Conservation (phyloP, 2,113 vertebrate species). For the Thomomys bottae region DNA sequence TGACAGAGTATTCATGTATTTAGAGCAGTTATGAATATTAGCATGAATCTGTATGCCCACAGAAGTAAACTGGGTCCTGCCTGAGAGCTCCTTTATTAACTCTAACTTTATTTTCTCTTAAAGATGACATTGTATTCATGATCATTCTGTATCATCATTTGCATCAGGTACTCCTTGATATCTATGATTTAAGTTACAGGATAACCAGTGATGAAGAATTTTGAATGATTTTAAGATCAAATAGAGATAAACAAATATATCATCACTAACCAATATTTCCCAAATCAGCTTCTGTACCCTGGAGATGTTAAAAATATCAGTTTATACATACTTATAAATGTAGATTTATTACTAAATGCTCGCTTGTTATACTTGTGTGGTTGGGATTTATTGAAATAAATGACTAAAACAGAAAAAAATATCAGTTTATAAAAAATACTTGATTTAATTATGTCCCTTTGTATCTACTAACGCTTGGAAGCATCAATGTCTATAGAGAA, state of each 20-base stretch:
- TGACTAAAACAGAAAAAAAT: too few species aligned
- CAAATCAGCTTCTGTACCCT: not conserved
- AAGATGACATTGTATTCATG: not conserved
- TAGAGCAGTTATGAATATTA: constrained; percentile 61
- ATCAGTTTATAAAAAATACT: not conserved
- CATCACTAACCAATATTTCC: not conserved
- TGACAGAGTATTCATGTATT: constrained; percentile 72
- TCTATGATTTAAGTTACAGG: not conserved
- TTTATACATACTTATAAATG: too few species aligned
- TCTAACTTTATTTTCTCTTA: constrained; percentile 24
- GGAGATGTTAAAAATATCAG: not conserved
- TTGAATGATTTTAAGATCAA: not conserved
- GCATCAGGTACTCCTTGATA: not conserved
- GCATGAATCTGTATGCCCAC: not conserved
- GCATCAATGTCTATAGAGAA: not conserved
- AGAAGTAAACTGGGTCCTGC: constrained; percentile 62
- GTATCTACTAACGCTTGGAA: not conserved
- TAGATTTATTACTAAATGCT: too few species aligned
- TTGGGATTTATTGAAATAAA: too few species aligned
- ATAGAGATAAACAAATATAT: not conserved
- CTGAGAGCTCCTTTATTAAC: constrained; percentile 17
- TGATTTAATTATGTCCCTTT: not conserved
- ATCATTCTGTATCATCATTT: not conserved
- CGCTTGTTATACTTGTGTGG: too few species aligned
- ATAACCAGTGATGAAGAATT: constrained; percentile 10